Conservation (phyloP, 2,888 invertebrate genomes). For the Drosophila lacicola region DNA sequence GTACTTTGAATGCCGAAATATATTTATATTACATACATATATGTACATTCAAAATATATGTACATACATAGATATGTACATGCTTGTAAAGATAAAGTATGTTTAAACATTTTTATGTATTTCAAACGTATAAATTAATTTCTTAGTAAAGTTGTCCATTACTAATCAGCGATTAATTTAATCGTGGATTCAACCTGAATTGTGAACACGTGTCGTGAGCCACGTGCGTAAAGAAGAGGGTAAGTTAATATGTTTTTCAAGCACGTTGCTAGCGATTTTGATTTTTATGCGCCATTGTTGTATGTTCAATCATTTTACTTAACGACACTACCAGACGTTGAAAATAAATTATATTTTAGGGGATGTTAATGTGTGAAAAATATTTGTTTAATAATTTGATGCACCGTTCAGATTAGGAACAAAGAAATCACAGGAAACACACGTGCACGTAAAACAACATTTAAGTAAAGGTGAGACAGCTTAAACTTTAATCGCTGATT, state of each 20-base stretch:
- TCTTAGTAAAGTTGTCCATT: constrained; percentile 73
- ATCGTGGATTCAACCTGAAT: constrained; percentile 85
- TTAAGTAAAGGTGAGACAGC: constrained; percentile 53
- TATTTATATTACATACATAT: too few relatives aligned
- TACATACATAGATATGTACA: too few relatives aligned
- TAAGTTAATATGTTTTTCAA: constrained; percentile 66
- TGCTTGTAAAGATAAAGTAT: too few relatives aligned
- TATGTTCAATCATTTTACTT: constrained; percentile 75
- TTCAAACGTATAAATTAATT: constrained; percentile 12
- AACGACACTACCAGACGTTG: constrained; percentile 78
- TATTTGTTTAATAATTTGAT: constrained; percentile 69
- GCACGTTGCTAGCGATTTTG: constrained; percentile 75
- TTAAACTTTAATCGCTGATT: constrained; percentile 50
- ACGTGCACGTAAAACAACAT: constrained; percentile 56
- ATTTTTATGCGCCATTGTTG: constrained; percentile 73
- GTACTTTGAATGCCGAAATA: too few relatives aligned
- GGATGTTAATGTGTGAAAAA: constrained; percentile 77
- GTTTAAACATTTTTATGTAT: too few relatives aligned
- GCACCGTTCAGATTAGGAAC: constrained; percentile 54
- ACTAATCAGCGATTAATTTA: constrained; percentile 85
- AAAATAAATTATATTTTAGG: constrained; percentile 68
- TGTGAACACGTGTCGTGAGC: constrained; percentile 82
- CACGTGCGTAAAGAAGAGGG: constrained; percentile 77
- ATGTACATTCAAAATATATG: too few relatives aligned
- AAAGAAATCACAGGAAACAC: constrained; percentile 48